A percentile compares a stretch with the other conserved stretches of the same genome.
These are phyloP conservation scores for Orientallactaga bullata DNA, from an alignment of 2,113 vertebrate genomes.

Conservation along the genomic window DNA sequence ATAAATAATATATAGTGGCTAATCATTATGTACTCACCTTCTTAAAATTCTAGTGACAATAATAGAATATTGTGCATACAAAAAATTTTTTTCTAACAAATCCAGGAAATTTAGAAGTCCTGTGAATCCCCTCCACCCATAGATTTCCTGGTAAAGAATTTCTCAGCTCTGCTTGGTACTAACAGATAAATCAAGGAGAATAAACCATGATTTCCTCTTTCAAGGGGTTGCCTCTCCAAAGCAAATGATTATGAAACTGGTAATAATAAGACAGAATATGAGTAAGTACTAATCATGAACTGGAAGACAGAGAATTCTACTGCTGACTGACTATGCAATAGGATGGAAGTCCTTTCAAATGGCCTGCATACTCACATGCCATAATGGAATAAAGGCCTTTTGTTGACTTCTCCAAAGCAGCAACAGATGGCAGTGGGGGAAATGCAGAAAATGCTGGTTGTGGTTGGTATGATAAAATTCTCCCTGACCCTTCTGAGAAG, in stretches of 20 bases:
- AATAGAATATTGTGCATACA: neutral
- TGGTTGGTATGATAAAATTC: constrained; percentile 36
- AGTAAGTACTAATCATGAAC: neutral
- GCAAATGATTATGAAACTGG: constrained; percentile 10
- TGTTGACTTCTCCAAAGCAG: neutral
- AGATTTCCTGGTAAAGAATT: constrained; percentile 21
- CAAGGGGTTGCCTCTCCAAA: constrained; percentile 1
- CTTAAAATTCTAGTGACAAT: constrained; percentile 28
- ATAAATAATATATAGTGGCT: neutral
- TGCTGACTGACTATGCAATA: neutral
- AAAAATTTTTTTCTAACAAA: constrained; percentile 38
- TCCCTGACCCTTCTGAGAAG: constrained; percentile 25
- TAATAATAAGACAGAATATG: neutral
- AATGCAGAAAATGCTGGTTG: neutral
- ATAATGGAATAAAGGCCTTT: neutral
- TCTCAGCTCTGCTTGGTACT: neutral
- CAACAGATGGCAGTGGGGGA: neutral
- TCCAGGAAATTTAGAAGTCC: constrained; percentile 18
- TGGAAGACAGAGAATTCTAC: neutral
- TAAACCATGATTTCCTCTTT: neutral
- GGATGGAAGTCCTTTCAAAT: neutral
- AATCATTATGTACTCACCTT: neutral
- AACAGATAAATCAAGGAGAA: neutral
- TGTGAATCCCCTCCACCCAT: neutral
- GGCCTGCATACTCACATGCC: neutral